A percentile compares a stretch with the other conserved stretches of the same genome.
Evolutionary conservation across 2,888 invertebrate genomes (phyloP).

Genomic region (Drosophila imparisetae): DNA sequence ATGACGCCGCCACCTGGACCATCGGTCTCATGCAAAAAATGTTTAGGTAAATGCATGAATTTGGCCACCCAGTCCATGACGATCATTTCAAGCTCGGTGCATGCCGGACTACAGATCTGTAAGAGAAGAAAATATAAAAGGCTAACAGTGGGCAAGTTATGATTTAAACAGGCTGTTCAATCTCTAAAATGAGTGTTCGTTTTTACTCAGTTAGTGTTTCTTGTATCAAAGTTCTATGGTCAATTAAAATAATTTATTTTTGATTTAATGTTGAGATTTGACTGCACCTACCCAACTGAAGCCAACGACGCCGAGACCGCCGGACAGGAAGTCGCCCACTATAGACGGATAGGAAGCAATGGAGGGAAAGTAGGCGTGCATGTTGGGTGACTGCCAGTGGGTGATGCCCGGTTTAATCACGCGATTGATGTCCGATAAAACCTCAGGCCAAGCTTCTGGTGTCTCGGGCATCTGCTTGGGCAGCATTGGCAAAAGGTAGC

Average conservation of each 20-base stretch:
- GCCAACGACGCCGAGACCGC: constrained; percentile 93
- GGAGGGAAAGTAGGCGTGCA: constrained; percentile 96
- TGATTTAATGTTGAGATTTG: constrained; percentile 53
- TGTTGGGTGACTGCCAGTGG: constrained; percentile 97
- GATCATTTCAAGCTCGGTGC: constrained; percentile 95
- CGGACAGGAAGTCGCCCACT: constrained; percentile 92
- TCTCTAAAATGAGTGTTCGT: no score
- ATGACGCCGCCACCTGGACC: constrained; percentile 94
- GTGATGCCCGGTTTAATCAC: constrained; percentile 97
- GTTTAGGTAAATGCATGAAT: constrained; percentile 91
- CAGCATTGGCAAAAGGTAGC: constrained; percentile 92
- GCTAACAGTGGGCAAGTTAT: no score
- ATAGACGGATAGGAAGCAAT: constrained; percentile 93
- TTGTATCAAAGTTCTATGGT: constrained; percentile 20
- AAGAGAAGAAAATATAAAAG: constrained; percentile 1
- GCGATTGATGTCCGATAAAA: constrained; percentile 94
- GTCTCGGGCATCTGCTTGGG: constrained; percentile 92
- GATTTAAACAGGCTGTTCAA: no score
- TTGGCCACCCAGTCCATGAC: constrained; percentile 98
- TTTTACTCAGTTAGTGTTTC: no score
- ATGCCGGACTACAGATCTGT: constrained; percentile 93
- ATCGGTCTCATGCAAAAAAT: constrained; percentile 91
- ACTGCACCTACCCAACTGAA: constrained; percentile 92
- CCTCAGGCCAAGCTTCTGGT: constrained; percentile 93
- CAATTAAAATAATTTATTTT: no score